Conservation (phyloP, 2,113 vertebrate genomes). For the Agelaius phoeniceus region DNA sequence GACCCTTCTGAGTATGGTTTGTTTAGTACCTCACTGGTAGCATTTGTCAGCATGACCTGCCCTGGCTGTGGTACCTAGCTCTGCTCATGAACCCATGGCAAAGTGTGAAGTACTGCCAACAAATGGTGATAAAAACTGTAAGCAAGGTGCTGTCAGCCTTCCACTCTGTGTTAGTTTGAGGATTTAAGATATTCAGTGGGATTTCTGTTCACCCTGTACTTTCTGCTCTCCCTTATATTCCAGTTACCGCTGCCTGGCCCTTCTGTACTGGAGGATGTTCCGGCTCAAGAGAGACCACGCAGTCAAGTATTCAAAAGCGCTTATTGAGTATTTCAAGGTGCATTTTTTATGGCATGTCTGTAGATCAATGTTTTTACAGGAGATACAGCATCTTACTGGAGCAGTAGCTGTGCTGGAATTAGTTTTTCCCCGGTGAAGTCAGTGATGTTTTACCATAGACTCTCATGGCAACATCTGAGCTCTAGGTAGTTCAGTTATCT, state of each 20-base stretch:
- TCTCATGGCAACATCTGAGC: not conserved
- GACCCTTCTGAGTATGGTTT: not conserved
- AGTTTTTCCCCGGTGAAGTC: not conserved
- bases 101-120: not conserved
- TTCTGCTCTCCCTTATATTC: conserved; percentile 19
- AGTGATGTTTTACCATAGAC: not conserved
- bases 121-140: not conserved
- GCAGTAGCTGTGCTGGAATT: not conserved
- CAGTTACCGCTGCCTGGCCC: conserved; percentile 95
- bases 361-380: not conserved
- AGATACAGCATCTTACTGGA: not conserved
- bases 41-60: not conserved
- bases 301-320: conserved; percentile 95
- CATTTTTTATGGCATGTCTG: not conserved
- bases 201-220: not conserved
- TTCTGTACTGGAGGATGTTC: conserved; percentile 99
- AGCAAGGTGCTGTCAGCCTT: not conserved
- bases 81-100: not conserved
- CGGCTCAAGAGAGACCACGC: conserved; percentile 95
- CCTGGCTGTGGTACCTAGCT: not conserved
- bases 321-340: conserved; percentile 98
- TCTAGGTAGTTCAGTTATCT: not conserved
- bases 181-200: not conserved
- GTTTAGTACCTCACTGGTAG: not conserved
- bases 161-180: not conserved